phyloP scores from a whole-genome alignment of 2,113 vertebrate species.

The Lycaon pictus region DNA sequence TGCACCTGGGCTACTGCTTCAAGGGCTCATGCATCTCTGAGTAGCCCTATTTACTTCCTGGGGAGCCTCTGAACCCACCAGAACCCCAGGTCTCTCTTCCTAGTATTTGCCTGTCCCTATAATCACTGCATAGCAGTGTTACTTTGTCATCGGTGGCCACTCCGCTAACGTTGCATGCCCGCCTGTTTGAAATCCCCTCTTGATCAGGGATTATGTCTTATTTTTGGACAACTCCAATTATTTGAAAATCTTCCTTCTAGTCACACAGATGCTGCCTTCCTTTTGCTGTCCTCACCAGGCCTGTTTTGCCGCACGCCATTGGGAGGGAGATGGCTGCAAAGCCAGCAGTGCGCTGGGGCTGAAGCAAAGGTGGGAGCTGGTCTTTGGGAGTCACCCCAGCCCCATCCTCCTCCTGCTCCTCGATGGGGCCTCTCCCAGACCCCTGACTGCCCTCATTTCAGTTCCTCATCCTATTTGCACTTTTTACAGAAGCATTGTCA shows the following conservation, averaged over 20 bases:
- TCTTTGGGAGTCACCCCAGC: too few species aligned
- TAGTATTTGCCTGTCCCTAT: neutral
- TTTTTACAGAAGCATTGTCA: neutral
- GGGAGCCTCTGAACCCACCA: neutral
- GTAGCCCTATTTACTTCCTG: rapidly evolving
- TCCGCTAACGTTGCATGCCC: rapidly evolving
- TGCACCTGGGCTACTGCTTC: rapidly evolving
- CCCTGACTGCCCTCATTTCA: too few species aligned
- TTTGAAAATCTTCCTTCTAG: neutral
- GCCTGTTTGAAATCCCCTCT: neutral
- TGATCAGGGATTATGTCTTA: neutral
- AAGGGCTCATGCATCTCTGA: neutral
- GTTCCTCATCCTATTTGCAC: neutral
- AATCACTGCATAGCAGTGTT: rapidly evolving
- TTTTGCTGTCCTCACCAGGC: rapidly evolving
- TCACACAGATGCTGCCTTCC: neutral
- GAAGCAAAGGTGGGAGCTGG: rapidly evolving
- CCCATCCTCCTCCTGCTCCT: neutral
- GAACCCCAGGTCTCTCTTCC: too few species aligned
- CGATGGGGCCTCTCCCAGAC: neutral
- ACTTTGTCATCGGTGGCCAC: rapidly evolving
- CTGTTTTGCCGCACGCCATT: too few species aligned
- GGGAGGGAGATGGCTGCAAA: rapidly evolving
- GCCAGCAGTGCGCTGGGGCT: rapidly evolving
- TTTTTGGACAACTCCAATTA: neutral